phyloP scores from a whole-genome alignment of 2,888 invertebrate species.

The Ommatoiulus sabulosus region DNA sequence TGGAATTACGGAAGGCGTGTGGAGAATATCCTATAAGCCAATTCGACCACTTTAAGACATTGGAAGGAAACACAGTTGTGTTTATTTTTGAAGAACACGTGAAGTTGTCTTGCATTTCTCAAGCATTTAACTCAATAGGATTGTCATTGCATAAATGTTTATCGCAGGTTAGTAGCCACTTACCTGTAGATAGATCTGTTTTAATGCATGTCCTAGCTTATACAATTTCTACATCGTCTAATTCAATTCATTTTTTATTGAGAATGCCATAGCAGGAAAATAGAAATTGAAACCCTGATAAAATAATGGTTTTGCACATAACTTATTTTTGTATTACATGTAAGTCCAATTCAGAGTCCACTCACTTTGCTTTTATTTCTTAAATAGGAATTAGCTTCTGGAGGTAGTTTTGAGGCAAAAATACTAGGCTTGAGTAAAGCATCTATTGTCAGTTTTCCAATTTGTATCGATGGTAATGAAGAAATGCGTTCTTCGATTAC shows the following conservation, averaged over 20 bases:
- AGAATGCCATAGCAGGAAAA: too few relatives aligned
- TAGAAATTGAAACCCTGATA: too few relatives aligned
- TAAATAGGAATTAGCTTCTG: not conserved
- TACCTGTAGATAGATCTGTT: not conserved
- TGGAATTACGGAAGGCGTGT: not conserved
- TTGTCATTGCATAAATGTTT: not conserved
- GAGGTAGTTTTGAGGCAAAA: not conserved
- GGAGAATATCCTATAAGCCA: not conserved
- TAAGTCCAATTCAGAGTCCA: too few relatives aligned
- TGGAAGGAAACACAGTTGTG: not conserved
- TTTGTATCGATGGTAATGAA: not conserved
- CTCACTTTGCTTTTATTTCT: not conserved
- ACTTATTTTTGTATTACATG: too few relatives aligned
- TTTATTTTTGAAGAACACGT: not conserved
- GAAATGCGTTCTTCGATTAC: not conserved
- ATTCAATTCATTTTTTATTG: too few relatives aligned
- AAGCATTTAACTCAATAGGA: constrained; percentile 2
- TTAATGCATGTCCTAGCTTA: too few relatives aligned
- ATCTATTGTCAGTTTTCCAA: not conserved
- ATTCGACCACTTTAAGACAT: not conserved
- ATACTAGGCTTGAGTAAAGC: not conserved
- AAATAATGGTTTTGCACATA: too few relatives aligned
- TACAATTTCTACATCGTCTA: too few relatives aligned
- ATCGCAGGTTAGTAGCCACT: not conserved
- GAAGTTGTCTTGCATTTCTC: not conserved